Percentiles rank a stretch among this genome's conserved stretches.
phyloP scores from a whole-genome alignment of 1,140 invertebrate species.

The Polypedilum vanderplanki region DNA sequence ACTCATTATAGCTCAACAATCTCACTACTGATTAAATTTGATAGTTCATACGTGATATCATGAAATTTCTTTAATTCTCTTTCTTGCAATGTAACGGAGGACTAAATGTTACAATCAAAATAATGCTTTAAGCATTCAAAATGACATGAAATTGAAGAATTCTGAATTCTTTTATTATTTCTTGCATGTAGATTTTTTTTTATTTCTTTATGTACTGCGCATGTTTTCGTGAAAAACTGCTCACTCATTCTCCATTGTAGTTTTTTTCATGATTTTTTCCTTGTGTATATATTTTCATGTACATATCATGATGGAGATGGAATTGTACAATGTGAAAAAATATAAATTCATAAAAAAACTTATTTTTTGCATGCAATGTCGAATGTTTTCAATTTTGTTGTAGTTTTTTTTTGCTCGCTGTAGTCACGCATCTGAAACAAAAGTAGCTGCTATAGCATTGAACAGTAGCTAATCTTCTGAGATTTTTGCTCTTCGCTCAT shows the following conservation, averaged over 20 bases:
- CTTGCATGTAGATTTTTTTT: not conserved
- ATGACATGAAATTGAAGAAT: too few relatives aligned
- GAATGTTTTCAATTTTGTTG: not conserved
- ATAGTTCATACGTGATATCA: too few relatives aligned
- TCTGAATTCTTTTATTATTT: too few relatives aligned
- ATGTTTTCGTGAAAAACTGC: conserved; percentile 11
- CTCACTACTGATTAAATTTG: too few relatives aligned
- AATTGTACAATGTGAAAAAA: conserved; percentile 7
- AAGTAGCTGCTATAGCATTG: not conserved
- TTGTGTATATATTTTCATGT: not conserved
- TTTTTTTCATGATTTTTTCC: not conserved
- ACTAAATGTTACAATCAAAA: too few relatives aligned
- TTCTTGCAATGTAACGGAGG: too few relatives aligned
- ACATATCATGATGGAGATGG: conserved; percentile 12
- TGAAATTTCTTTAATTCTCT: too few relatives aligned
- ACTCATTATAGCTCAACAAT: too few relatives aligned
- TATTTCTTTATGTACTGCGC: not conserved
- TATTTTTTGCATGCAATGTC: conserved; percentile 6
- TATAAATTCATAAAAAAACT: not conserved
- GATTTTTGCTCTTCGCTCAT: not conserved
- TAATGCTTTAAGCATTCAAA: too few relatives aligned
- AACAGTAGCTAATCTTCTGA: not conserved
- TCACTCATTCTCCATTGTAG: not conserved
- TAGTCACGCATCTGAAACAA: conserved; percentile 17
- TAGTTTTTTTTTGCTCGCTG: not conserved